Percentiles rank a stretch among this genome's conserved stretches.
Conservation (phyloP, 2,888 invertebrate genomes). For the Luperina nickerlii region DNA sequence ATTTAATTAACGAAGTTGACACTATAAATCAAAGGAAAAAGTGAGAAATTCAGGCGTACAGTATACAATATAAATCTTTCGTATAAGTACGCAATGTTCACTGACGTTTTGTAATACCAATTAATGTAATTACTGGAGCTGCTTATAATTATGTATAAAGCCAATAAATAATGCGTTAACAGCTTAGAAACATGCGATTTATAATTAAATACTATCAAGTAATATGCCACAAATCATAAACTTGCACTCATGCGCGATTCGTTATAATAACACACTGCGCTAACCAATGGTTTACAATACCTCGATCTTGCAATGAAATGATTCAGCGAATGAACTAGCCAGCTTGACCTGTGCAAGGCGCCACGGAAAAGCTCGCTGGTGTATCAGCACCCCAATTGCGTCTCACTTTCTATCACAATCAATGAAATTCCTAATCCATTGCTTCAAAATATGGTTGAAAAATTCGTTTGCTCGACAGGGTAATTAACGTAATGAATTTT, state of each 20-base stretch:
- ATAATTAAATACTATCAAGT: constrained; percentile 12
- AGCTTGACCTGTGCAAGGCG: neutral
- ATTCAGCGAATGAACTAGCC: neutral
- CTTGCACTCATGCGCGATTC: neutral
- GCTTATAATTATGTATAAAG: neutral
- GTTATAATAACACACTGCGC: neutral
- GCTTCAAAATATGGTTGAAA: neutral
- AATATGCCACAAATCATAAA: constrained; percentile 5
- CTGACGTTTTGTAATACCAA: neutral
- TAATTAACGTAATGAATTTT: neutral
- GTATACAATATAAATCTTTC: neutral
- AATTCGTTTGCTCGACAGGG: neutral
- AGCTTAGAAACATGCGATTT: constrained; percentile 10
- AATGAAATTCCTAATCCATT: neutral
- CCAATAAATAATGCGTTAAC: constrained; percentile 13
- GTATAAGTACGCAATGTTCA: neutral
- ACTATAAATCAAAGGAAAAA: constrained; percentile 2
- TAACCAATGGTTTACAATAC: neutral
- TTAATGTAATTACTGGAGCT: constrained; percentile 18
- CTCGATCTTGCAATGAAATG: neutral
- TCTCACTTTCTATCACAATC: neutral
- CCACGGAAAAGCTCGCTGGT: neutral
- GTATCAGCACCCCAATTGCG: neutral
- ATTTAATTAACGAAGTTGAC: neutral
- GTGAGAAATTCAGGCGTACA: neutral